Base-by-base conservation (phyloP, 2,113 vertebrate species). In the Tragulus kanchil region DNA sequence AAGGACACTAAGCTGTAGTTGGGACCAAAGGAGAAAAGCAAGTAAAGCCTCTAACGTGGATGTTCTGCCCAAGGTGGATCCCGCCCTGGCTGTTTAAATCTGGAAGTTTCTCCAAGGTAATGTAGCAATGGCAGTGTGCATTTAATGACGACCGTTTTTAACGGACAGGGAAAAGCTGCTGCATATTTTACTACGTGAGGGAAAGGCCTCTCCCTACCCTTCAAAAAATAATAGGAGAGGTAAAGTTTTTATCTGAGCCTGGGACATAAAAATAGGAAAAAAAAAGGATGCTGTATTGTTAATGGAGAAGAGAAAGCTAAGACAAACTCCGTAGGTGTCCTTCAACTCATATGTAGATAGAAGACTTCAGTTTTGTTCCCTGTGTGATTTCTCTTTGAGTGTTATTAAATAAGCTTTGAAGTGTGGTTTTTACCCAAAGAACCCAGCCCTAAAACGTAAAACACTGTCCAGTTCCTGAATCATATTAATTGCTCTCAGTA, bases 81-180 rank as follows among this genome's bases (percentile, higher is more conserved):
- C 7, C 78, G 73, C 59, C 36, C 36, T 36, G 64, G 82, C 86
- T 97, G 86, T 78, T 79, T 90, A 42, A 97, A 96, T 77, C 96
- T 93, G 52, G 11, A 96, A 92, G 69, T 97, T 98, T 87, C 95
- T 96, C 95, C 54, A 81, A 96, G 93, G 54, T 26, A 54, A 69
- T 56, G 45, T 95, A 95, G 93, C 78, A 95, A 95, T 81, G 84
- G 50, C 87, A 81, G 69, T 25, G 45, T 65, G 90, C 89, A 85
- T 93, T 78, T 79, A 95, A 73, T 5, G 58, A 92, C 79, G 94
- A 42, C 0, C 12, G 15, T 36, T 52, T 85, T 61, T 85, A 31
- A 75, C 50, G 50, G 13, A 83, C 45, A n/a, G 67, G 42, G 69
- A 67, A 58, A 89, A 45, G 17, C 19, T 62, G 21, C 16, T 12